These are phyloP conservation scores for Mugil cephalus DNA, from an alignment of 2,113 vertebrate genomes.

Conservation along the genomic window DNA sequence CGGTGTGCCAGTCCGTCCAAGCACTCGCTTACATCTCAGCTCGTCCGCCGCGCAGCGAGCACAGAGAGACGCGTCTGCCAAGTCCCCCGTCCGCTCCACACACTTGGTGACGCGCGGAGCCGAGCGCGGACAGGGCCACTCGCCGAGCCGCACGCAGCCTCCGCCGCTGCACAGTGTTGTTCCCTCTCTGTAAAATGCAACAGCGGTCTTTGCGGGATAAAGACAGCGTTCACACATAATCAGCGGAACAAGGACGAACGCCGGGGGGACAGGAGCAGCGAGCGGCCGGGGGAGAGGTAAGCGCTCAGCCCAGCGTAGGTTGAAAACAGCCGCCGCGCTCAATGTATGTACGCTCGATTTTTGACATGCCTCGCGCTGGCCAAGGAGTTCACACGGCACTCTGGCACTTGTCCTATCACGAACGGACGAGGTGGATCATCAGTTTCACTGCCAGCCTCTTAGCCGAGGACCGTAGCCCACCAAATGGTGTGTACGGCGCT, in stretches of 20 bases:
- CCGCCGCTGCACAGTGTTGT: slow-evolving; percentile 30
- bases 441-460: slow-evolving; percentile 56
- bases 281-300: slow-evolving; percentile 81
- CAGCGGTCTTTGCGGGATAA: slow-evolving; percentile 71
- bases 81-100: slow-evolving; percentile 56
- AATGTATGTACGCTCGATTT: not conserved
- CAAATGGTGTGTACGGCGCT: slow-evolving; percentile 59
- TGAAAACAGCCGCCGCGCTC: slow-evolving; percentile 22
- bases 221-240: slow-evolving; percentile 68
- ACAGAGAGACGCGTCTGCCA: slow-evolving; percentile 59
- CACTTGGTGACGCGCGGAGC: slow-evolving; percentile 53
- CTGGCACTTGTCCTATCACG: slow-evolving; percentile 53
- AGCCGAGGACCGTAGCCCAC: slow-evolving; percentile 60
- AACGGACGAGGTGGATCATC: slow-evolving; percentile 60
- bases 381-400: slow-evolving; percentile 32
- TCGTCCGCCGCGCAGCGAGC: slow-evolving; percentile 56
- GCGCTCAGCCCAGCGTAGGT: slow-evolving; percentile 46
- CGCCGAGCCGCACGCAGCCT: slow-evolving; percentile 30
- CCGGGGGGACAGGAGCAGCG: slow-evolving; percentile 69
- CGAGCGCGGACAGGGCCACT: slow-evolving; percentile 44
- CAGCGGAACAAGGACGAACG: slow-evolving; percentile 76
- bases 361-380: slow-evolving; percentile 33
- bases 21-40: slow-evolving; percentile 74
- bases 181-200: slow-evolving; percentile 69
- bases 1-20: slow-evolving; percentile 72